phyloP scores from a whole-genome alignment of 2,113 vertebrate species.

The Hydropotes inermis region DNA sequence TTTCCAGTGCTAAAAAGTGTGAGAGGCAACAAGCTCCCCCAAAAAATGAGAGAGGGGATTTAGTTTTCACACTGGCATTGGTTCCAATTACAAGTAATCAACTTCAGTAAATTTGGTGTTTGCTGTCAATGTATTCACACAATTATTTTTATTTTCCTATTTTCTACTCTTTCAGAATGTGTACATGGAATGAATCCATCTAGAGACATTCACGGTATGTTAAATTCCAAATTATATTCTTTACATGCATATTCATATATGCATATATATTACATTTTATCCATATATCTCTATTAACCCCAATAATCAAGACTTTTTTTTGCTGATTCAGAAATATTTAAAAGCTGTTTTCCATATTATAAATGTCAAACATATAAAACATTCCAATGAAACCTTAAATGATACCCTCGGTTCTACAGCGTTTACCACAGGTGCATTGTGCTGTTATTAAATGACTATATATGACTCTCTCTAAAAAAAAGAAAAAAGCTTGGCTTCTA shows the following conservation, averaged over 20 bases:
- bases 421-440: background rate
- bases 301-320: conserved; percentile 50
- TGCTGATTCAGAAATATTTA: conserved; percentile 67
- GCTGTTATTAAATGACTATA: conserved; percentile 56
- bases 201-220: background rate
- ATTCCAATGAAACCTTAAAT: conserved; percentile 29
- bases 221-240: background rate
- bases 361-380: conserved; percentile 55
- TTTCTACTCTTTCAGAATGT: conserved; percentile 46
- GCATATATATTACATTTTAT: background rate
- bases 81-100: background rate
- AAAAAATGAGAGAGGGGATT: background rate
- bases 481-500: conserved; percentile 44
- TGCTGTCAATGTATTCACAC: background rate
- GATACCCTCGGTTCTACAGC: background rate
- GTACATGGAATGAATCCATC: conserved; percentile 38
- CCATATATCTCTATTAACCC: background rate
- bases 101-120: background rate
- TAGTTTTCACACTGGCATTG: background rate
- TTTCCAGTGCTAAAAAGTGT: background rate
- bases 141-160: conserved; percentile 23
- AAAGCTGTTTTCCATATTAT: conserved; percentile 42
- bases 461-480: background rate
- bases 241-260: background rate
- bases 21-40: background rate